Evolutionary conservation across 2,797 vertebrate species (phyloP).

Genomic region (Mionectes olivaceus): DNA sequence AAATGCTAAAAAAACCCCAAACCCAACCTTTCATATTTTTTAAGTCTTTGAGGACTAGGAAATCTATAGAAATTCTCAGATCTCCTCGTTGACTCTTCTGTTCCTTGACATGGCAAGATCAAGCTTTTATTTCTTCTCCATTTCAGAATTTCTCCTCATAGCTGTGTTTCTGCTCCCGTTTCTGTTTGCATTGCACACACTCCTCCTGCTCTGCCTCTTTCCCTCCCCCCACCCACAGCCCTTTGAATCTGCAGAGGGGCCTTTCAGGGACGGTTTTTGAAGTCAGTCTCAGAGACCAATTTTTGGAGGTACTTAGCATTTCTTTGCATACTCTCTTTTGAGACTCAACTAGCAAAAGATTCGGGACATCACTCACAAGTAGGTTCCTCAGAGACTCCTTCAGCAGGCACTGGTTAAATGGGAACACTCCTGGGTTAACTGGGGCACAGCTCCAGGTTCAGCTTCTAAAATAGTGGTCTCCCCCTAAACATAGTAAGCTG

Average conservation of each 20-base stretch:
- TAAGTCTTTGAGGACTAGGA: conserved; percentile 14
- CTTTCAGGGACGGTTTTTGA: neutral
- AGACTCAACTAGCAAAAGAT: neutral
- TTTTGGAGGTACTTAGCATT: neutral
- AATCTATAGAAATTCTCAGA: conserved; percentile 21
- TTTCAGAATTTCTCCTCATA: neutral
- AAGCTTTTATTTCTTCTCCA: neutral
- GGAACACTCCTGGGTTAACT: neutral
- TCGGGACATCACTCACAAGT: neutral
- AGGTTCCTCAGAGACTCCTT: neutral
- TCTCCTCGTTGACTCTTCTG: neutral
- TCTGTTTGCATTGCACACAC: neutral
- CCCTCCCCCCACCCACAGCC: neutral
- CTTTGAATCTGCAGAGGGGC: neutral
- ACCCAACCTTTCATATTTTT: neutral
- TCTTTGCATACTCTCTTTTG: neutral
- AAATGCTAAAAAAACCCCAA: neutral
- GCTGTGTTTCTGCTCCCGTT: neutral
- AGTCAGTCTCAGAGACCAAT: neutral
- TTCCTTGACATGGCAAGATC: neutral
- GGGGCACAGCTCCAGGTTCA: neutral
- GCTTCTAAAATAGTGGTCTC: neutral
- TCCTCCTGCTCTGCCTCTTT: neutral
- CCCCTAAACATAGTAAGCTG: neutral
- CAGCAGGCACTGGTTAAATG: neutral